A percentile compares a stretch with the other conserved stretches of the same genome.
Evolutionary conservation across 2,888 invertebrate species (phyloP).

Genomic region (Leptinotarsa juncta): DNA sequence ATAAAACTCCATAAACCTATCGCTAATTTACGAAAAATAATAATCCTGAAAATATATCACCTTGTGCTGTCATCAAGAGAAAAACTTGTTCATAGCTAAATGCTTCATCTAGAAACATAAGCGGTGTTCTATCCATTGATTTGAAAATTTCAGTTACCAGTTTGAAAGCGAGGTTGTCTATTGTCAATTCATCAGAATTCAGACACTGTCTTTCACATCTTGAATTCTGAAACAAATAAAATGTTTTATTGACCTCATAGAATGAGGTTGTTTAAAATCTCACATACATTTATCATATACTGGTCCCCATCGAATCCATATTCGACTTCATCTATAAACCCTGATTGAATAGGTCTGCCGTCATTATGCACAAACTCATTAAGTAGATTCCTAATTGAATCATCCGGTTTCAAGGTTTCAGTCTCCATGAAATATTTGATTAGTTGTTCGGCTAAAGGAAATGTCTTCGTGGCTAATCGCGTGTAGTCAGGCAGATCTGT

Average conservation of each 20-base stretch:
- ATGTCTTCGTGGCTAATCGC: constrained; percentile 23
- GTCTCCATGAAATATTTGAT: constrained; percentile 6
- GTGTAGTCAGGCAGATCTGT: constrained; percentile 26
- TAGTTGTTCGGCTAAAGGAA: constrained; percentile 27
- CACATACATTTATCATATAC: constrained; percentile 10
- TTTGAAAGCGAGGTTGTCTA: constrained; percentile 33
- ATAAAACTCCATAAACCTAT: too few relatives aligned
- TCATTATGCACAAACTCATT: neutral
- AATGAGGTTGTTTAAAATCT: too few relatives aligned
- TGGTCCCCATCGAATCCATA: neutral
- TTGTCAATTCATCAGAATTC: constrained; percentile 17
- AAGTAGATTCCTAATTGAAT: neutral
- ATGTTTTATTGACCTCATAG: neutral
- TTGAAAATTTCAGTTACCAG: constrained; percentile 25
- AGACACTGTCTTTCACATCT: constrained; percentile 26
- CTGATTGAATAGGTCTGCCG: neutral
- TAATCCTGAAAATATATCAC: constrained; percentile 1
- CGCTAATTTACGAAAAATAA: too few relatives aligned
- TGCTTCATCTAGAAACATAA: constrained; percentile 26
- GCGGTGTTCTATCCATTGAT: constrained; percentile 3
- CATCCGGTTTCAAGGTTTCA: neutral
- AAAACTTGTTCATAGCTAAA: constrained; percentile 18
- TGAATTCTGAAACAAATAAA: constrained; percentile 12
- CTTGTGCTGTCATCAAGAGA: constrained; percentile 28
- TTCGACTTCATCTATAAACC: neutral